Evolutionary conservation across 2,888 invertebrate species (phyloP), one percentile per base, ranked within the genome.

Genomic region (Sisyra nigra): DNA sequence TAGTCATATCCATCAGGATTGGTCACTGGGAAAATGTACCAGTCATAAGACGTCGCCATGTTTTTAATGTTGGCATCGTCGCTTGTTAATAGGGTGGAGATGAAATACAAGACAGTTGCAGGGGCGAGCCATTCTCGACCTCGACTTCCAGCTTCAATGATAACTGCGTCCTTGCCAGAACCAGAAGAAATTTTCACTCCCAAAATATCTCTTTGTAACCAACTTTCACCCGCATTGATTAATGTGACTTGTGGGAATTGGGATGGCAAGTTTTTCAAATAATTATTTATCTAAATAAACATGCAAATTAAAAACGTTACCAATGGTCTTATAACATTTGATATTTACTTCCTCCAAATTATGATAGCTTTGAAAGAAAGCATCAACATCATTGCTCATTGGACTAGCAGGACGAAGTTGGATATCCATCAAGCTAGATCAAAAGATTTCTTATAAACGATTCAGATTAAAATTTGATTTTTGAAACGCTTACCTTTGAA

Each of bases 1-100:
- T 74, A 80, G 2, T 54, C 69, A 54, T 79, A 83, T n/a, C 83
- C 83, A 61, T 84, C 83, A 29, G 81, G 80, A 57, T 84, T 84
- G 2, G 69, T 61, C 0, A 77, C 72, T 0, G 84, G 83, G 45
- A 85, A 67, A 46, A 85, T 68, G 53, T 82, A 78, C 81, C 82
- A 85, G 50, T 83, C 77, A 49, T 77, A 74, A 43, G 66, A 66
- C 47, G 80, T 72, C 2, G 80, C 74, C 51, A 83, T 57, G 7
- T 61, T 55, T 15, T 72, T 64, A 0, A 77, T 65, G 19, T 61
- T 62, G 2, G 66, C 50, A 48, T 79, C 68, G 1, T 55, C 54
- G 32, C 76, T 77, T 1, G 71, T 75, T n/a, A 84, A 57, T 11
- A 85, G 59, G 56, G 80, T 68, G 49, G 82, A 75, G 18, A 85